Evolutionary conservation across 2,797 vertebrate genomes (phyloP).

Genomic region (Cuniculus paca): DNA sequence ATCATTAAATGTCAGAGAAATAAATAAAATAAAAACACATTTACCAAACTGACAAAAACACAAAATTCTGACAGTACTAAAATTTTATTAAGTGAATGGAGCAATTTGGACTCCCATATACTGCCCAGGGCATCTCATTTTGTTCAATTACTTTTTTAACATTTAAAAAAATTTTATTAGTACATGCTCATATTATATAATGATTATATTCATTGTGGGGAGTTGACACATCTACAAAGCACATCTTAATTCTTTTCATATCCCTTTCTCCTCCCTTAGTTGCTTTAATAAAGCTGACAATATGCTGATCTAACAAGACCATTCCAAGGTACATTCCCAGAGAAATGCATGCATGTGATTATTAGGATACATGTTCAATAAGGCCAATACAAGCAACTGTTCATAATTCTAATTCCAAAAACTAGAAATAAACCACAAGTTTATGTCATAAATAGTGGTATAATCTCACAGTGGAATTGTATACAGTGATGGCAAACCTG

Average conservation of each 20-base stretch:
- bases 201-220: neutral
- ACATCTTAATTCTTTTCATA: neutral
- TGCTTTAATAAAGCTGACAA: neutral
- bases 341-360: neutral
- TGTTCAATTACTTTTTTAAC: neutral
- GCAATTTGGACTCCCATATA: neutral
- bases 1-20: too few relatives aligned
- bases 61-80: too few relatives aligned
- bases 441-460: neutral
- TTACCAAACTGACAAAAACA: too few relatives aligned
- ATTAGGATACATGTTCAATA: neutral
- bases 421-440: neutral
- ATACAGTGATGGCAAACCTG: neutral
- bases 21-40: too few relatives aligned
- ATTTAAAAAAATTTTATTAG: neutral
- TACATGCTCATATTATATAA: neutral
- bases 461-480: neutral
- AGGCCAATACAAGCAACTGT: neutral
- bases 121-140: neutral
- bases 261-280: neutral
- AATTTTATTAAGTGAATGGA: neutral
- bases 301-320: neutral
- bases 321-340: neutral
- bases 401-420: neutral
- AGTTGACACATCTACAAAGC: neutral